Evolutionary conservation across 2,888 invertebrate genomes (phyloP).

Genomic region (Sarcophaga carnaria): DNA sequence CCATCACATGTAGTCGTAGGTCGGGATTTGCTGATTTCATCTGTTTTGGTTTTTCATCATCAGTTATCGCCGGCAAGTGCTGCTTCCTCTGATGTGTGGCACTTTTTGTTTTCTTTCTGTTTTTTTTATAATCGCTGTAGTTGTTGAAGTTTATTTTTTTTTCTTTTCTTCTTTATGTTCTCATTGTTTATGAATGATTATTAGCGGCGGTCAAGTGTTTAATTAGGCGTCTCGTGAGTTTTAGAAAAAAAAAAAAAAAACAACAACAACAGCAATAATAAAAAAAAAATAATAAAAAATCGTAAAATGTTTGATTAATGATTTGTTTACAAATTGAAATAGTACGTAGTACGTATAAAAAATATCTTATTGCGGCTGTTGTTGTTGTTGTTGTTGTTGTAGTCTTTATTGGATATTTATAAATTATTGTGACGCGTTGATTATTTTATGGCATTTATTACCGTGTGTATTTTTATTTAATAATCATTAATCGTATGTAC

Average conservation of each 20-base stretch:
- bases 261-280: background rate
- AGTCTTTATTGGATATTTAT: conserved; percentile 4
- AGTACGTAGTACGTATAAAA: too few relatives aligned
- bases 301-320: conserved; percentile 46
- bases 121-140: conserved; percentile 35
- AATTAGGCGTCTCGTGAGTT: conserved; percentile 62
- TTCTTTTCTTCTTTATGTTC: conserved; percentile 28
- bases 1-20: conserved; percentile 67
- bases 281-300: conserved; percentile 4
- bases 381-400: background rate
- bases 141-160: conserved; percentile 37
- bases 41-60: conserved; percentile 63
- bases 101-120: background rate
- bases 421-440: background rate
- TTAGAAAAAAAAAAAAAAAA: background rate
- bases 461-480: background rate
- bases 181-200: conserved; percentile 58
- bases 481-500: background rate
- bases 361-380: too few relatives aligned
- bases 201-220: conserved; percentile 67
- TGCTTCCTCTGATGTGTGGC: conserved; percentile 12
- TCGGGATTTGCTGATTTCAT: conserved; percentile 68
- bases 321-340: conserved; percentile 53
- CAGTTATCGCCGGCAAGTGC: conserved; percentile 49
- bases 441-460: conserved; percentile 12